Percentiles rank a stretch among this genome's conserved stretches.
These are phyloP conservation scores for Megaceryle alcyon DNA, from an alignment of 2,797 vertebrate species.

Conservation along the genomic window DNA sequence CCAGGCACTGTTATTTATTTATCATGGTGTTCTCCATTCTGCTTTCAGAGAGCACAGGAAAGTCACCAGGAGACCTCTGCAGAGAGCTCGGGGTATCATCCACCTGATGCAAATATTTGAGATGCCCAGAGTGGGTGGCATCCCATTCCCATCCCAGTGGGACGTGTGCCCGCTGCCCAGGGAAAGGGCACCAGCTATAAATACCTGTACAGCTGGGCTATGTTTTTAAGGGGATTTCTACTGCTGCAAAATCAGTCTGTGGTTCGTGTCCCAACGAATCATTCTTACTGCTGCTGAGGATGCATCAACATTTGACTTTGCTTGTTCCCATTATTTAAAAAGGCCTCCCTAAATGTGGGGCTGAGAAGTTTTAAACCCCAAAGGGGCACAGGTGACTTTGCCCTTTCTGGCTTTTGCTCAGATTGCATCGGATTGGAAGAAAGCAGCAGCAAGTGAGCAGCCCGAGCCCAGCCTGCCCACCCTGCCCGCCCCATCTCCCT, in stretches of 20 bases:
- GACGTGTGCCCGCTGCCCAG: background rate
- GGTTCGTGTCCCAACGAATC: background rate
- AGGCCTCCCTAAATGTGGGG: background rate
- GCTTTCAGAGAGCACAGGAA: background rate
- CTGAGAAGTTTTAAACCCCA: background rate
- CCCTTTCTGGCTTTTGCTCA: background rate
- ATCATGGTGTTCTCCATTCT: background rate
- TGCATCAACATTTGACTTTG: background rate
- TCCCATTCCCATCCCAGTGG: background rate
- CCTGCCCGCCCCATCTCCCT: background rate
- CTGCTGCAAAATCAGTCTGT: background rate
- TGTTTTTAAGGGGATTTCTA: background rate
- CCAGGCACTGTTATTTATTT: background rate
- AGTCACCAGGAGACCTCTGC: background rate
- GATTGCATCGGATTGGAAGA: background rate
- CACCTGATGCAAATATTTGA: background rate
- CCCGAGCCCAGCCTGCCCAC: accelerated
- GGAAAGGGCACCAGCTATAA: slow-evolving; percentile 31
- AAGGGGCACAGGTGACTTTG: background rate
- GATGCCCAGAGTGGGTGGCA: accelerated
- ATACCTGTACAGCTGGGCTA: background rate
- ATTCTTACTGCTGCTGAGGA: background rate
- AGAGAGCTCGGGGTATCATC: background rate
- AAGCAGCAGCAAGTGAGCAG: background rate
- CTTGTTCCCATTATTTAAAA: background rate